phyloP scores from a whole-genome alignment of 1,140 invertebrate species.

The Cardiocondyla obscurior region DNA sequence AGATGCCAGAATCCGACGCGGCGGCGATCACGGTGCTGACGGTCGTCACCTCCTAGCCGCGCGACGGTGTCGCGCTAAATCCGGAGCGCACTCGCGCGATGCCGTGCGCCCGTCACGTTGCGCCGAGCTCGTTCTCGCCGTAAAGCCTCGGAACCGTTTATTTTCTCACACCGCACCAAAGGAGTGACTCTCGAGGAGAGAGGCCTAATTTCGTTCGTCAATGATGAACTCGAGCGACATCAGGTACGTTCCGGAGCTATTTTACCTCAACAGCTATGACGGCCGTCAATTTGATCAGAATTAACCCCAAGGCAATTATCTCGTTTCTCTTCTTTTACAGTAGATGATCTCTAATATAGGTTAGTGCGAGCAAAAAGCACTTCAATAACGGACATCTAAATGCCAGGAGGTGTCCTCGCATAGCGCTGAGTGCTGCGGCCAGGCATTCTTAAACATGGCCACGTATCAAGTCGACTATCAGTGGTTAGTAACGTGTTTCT shows the following conservation, averaged over 20 bases:
- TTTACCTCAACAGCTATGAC: not conserved
- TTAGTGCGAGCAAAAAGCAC: conserved; percentile 73
- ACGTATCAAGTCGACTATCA: conserved; percentile 84
- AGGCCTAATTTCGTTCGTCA: conserved; percentile 72
- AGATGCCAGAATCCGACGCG: conserved; percentile 18
- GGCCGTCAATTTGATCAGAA: not conserved
- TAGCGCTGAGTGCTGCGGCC: conserved; percentile 78
- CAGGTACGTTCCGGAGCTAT: conserved; percentile 66
- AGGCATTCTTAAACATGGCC: conserved; percentile 82
- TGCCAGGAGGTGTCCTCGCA: conserved; percentile 78
- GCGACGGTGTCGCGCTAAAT: not conserved
- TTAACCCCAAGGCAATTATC: not conserved
- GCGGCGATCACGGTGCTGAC: conserved; percentile 5
- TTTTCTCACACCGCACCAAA: conserved; percentile 50
- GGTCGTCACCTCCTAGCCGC: not conserved
- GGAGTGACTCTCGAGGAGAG: conserved; percentile 75
- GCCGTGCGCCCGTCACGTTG: not conserved
- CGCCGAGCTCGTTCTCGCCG: not conserved
- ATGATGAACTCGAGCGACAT: conserved; percentile 71
- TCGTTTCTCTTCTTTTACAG: conserved; percentile 49
- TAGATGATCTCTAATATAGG: conserved; percentile 82
- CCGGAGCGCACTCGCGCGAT: not conserved
- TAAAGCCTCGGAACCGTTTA: not conserved
- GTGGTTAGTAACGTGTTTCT: conserved; percentile 77
- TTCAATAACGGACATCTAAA: conserved; percentile 77